Evolutionary conservation across 2,888 invertebrate genomes (phyloP), one percentile per base, ranked within the genome.

Genomic region (Megaustenia siamemsis): DNA sequence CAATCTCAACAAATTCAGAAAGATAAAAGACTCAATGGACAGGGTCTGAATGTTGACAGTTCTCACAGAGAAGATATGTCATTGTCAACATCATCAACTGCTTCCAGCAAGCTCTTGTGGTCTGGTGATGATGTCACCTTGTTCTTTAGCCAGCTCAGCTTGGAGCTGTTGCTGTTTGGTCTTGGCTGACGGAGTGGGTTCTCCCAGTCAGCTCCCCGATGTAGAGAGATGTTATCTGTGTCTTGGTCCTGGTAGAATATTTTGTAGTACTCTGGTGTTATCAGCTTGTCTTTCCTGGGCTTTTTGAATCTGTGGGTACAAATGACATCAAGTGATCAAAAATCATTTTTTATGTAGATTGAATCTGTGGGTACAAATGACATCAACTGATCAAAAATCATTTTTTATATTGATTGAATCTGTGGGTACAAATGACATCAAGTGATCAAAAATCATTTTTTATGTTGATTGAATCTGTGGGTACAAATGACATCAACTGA

Each of bases 251-350:
- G 83, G 0, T 83, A 84, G 86, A 86, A 93, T 40, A 89, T 88
- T 53, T 86, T 85, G 86, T 90, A 90, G 88, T 94, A 93, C 32
- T 90, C 89, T 56, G 86, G 90, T 4, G 93, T 93, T 69, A 92
- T 83, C 83, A 93, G 86, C 45, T 90, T 89, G 45, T 92, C 91
- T 68, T 90, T 90, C 24, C 82, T 87, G 0, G 93, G 92, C 85
- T 93, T 93, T 45, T 86, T 89, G 90, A 92, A 94, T 69, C 94
- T 94, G 86, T 15, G 71, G 66, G 49, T 63, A 71, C 66, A 79
- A 40, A n/a, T n/a, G n/a, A n/a, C n/a, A n/a, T n/a, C n/a, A n/a
- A n/a, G n/a, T n/a, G n/a, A n/a, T n/a, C n/a, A n/a, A n/a, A n/a
- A n/a, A n/a, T n/a, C n/a, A n/a, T n/a, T n/a, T n/a, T n/a, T n/a